Evolutionary conservation across 1,140 invertebrate species (phyloP), one percentile per base, ranked within the genome.

Genomic region (Rhizoglyphus robini): DNA sequence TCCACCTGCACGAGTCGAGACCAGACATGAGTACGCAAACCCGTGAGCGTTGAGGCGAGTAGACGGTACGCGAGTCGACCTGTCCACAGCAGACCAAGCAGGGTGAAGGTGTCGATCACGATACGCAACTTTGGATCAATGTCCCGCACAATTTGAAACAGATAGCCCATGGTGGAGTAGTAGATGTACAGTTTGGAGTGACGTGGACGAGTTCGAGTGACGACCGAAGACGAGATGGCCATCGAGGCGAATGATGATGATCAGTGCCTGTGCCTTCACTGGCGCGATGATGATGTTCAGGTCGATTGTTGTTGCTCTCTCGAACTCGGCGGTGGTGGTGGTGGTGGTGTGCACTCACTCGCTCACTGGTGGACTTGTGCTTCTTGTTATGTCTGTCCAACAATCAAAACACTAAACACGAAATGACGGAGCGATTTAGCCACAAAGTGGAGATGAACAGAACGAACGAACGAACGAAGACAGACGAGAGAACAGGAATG

Each of bases 111-210:
- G 48, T 69, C 68, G 29, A 69, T 65, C 25, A 68, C 13, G 29
- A 69, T 34, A 18, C 49, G 41, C 25, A 69, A 41, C 25, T 63
- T 27, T 15, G 68, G 68, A 65, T 69, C 65, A 47, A 69, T 69
- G n/a, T 69, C 48, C 8, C 68, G 48, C 3, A 65, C 54, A 18
- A 69, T 47, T 46, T 67, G 48, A 65, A 69, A 69, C 31, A 69
- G 29, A 46, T 58, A 69, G 20, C 68, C 68, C 68, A 69, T 69
- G 25, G 51, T 67, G 11, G 68, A 62, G 41, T 60, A 67, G 49
- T 68, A 66, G 30, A 49, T 18, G 11, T 36, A 66, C 23, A 68
- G 25, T 57, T 41, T 49, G 13, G 25, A 49, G 15, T 49, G 63
- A 47, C 58, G 31, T 25, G n/a, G 5, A 51, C 25, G 15, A 27